Evolutionary conservation across 2,888 invertebrate species (phyloP).

Genomic region (Erynnis tages): DNA sequence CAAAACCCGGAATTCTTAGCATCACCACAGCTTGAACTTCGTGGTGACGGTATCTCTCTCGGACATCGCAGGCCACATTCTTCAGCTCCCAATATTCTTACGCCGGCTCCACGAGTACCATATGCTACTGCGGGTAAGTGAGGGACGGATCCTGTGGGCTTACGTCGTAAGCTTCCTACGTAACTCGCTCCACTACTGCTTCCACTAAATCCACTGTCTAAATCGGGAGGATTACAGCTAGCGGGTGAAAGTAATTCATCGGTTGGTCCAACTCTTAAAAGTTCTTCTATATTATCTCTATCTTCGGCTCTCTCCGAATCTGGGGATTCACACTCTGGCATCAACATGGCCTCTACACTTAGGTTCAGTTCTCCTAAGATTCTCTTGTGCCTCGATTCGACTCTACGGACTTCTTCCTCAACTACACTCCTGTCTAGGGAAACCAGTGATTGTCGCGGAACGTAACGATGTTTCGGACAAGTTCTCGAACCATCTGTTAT

Average conservation of each 20-base stretch:
- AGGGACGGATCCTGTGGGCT: constrained; percentile 75
- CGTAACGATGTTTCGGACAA: constrained; percentile 75
- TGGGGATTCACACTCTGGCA: constrained; percentile 88
- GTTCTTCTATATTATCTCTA: constrained; percentile 83
- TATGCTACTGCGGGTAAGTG: constrained; percentile 78
- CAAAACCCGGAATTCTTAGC: constrained; percentile 83
- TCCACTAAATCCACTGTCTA: constrained; percentile 92
- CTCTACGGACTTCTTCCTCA: constrained; percentile 91
- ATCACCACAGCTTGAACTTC: constrained; percentile 75
- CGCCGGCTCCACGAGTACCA: constrained; percentile 74
- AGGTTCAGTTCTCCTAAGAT: constrained; percentile 93
- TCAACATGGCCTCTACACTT: constrained; percentile 94
- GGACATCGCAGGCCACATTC: constrained; percentile 67
- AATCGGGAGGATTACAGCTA: constrained; percentile 84
- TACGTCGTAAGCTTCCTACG: constrained; percentile 85
- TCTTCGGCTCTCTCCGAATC: constrained; percentile 84
- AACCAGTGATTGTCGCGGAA: constrained; percentile 82
- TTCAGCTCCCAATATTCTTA: constrained; percentile 70
- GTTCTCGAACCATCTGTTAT: constrained; percentile 84
- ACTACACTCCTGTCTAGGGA: constrained; percentile 87
- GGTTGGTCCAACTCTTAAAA: constrained; percentile 85
- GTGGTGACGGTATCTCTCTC: constrained; percentile 63
- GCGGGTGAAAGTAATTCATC: constrained; percentile 87
- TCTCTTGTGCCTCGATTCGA: constrained; percentile 90
- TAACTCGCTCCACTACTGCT: constrained; percentile 92